Percentiles rank a stretch among this genome's conserved stretches.
phyloP scores from a whole-genome alignment of 2,888 invertebrate species.

The Heliconius hortense region DNA sequence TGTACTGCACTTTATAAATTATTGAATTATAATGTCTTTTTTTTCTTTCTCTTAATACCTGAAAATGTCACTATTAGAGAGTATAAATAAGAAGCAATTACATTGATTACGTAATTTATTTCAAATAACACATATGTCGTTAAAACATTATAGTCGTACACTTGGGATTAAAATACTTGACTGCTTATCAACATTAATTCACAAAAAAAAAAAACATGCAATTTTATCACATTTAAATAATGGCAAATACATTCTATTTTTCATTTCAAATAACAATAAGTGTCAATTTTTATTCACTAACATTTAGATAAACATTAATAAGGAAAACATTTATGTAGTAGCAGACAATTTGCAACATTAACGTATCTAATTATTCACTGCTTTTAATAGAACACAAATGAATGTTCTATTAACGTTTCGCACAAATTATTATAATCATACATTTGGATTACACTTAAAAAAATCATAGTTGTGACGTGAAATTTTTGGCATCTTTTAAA shows the following conservation, averaged over 20 bases:
- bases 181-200: slow-evolving; percentile 30
- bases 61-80: slow-evolving; percentile 8
- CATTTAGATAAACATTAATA: slow-evolving; percentile 40
- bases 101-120: slow-evolving; percentile 49
- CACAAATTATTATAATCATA: neutral
- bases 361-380: slow-evolving; percentile 14
- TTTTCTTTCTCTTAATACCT: slow-evolving; percentile 43
- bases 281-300: slow-evolving; percentile 38
- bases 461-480: slow-evolving; percentile 2
- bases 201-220: slow-evolving; percentile 27
- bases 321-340: slow-evolving; percentile 31
- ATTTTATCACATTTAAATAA: slow-evolving; percentile 29
- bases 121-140: slow-evolving; percentile 60
- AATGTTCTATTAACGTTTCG: neutral
- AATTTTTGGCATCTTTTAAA: slow-evolving; percentile 21
- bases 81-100: slow-evolving; percentile 38
- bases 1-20: slow-evolving; percentile 75
- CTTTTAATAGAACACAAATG: slow-evolving; percentile 8
- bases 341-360: slow-evolving; percentile 15
- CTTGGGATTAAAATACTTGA: slow-evolving; percentile 50
- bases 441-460: neutral
- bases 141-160: slow-evolving; percentile 55
- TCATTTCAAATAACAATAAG: slow-evolving; percentile 35
- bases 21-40: slow-evolving; percentile 62
- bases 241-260: slow-evolving; percentile 25